These are phyloP conservation scores for Trisateles emortualis DNA, from an alignment of 2,888 invertebrate species.

Conservation along the genomic window DNA sequence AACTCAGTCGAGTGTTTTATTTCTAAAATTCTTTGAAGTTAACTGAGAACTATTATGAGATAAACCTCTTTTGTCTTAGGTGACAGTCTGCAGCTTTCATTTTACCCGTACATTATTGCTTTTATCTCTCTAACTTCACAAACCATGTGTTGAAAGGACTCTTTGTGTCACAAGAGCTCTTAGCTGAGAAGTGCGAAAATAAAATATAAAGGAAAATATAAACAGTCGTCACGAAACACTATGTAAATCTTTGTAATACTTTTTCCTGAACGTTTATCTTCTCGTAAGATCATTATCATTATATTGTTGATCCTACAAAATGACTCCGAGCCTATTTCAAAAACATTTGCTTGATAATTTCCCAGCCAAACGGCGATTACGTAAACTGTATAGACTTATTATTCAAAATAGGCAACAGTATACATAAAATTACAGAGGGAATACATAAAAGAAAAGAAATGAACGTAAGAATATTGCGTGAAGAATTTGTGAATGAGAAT, in stretches of 20 bases:
- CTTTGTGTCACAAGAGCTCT: slow-evolving; percentile 13
- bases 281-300: slow-evolving; percentile 43
- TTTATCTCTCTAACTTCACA: slow-evolving; percentile 7
- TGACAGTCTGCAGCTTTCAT: slow-evolving; percentile 11
- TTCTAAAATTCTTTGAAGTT: slow-evolving; percentile 5
- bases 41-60: slow-evolving; percentile 9
- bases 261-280: slow-evolving; percentile 33
- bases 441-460: slow-evolving; percentile 37
- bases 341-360: slow-evolving; percentile 51
- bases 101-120: slow-evolving; percentile 13
- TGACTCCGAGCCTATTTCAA: slow-evolving; percentile 29
- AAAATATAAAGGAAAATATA: slow-evolving; percentile 26
- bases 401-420: slow-evolving; percentile 44
- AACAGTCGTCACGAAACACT: slow-evolving; percentile 31
- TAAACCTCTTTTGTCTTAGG: slow-evolving; percentile 3
- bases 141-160: slow-evolving; percentile 14
- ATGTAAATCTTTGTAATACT: slow-evolving; percentile 42
- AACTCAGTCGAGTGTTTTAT: slow-evolving; percentile 1
- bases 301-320: slow-evolving; percentile 34
- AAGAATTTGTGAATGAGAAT: slow-evolving; percentile 35
- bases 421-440: slow-evolving; percentile 42
- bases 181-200: slow-evolving; percentile 21
- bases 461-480: slow-evolving; percentile 36
- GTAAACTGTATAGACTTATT: slow-evolving; percentile 44
- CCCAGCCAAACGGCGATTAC: slow-evolving; percentile 38